These are phyloP conservation scores for Drosophila kuntzei DNA, from an alignment of 2,888 invertebrate species.

Conservation along the genomic window DNA sequence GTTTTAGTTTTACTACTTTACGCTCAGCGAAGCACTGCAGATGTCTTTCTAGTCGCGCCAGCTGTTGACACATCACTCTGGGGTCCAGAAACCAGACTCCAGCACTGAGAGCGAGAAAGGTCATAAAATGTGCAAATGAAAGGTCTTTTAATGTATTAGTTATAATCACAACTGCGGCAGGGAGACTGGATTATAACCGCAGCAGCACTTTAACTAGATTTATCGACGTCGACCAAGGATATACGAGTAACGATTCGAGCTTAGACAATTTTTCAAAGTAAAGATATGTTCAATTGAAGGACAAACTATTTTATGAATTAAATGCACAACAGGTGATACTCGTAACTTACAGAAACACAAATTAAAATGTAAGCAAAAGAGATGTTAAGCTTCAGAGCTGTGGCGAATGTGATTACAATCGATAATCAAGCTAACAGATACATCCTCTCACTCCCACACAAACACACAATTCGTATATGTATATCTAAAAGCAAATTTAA, in stretches of 20 bases:
- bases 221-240: slow-evolving; percentile 20
- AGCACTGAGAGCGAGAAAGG: slow-evolving; percentile 7
- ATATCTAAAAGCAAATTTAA: not conserved
- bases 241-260: slow-evolving; percentile 7
- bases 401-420: slow-evolving; percentile 16
- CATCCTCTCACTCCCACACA: not conserved
- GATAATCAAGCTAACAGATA: slow-evolving; percentile 16
- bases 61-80: slow-evolving; percentile 50
- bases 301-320: slow-evolving; percentile 9
- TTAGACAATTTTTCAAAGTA: not conserved
- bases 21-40: slow-evolving; percentile 22
- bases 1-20: slow-evolving; percentile 64
- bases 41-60: slow-evolving; percentile 46
- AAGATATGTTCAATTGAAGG: not conserved
- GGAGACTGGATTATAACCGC: not conserved
- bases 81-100: not conserved
- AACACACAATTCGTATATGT: not conserved
- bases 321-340: not conserved
- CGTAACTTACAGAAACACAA: not conserved
- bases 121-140: slow-evolving; percentile 74
- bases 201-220: slow-evolving; percentile 28
- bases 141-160: slow-evolving; percentile 70
- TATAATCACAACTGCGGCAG: slow-evolving; percentile 47
- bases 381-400: not conserved
- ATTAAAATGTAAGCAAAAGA: not conserved